Evolutionary conservation across 2,888 invertebrate genomes (phyloP), one percentile per base, ranked within the genome.

Genomic region (Parnassius glacialis): DNA sequence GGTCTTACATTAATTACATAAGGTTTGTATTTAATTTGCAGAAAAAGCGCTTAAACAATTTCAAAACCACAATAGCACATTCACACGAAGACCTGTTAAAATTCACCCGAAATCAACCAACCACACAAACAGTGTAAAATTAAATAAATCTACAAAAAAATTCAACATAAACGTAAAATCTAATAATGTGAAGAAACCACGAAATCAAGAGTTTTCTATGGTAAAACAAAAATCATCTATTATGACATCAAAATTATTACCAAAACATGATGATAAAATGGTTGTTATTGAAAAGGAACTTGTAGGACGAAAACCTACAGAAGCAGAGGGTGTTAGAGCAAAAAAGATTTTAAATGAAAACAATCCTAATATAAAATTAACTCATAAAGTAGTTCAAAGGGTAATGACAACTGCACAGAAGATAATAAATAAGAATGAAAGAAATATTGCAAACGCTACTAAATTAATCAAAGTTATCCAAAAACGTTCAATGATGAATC

Each of bases 361-460:
- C 61, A 65, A 65, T 52, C 65, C 58, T 48, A 71, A 66, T 16
- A 63, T 64, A 9, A 71, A 71, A 45, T 59, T 71, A 25, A 72
- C 76, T 3, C 67, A 76, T 59, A 74, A 72, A 54, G 70, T 81
- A 16, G 69, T 79, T 0, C 79, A 76, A 16, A 70, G 70, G 67
- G 76, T 81, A 2, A 74, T 80, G 67, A 57, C 68, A 2, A 73
- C 73, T 1, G 76, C 80, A 3, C 72, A 79, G 54, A 78, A 75
- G 65, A 65, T 83, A 51, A 70, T 72, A 20, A 75, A 70, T 25
- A 75, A 78, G 56, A 71, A 55, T 45, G 68, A 73, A 44, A 70
- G 65, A 50, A 66, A 64, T 44, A 52, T 65, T 20, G 63, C 60
- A 5, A 67, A 66, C 16, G 25, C 59, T 3, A 53, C 62, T 5